Percentiles rank a stretch among this genome's conserved stretches.
These are phyloP conservation scores for Leucophenga montana DNA, from an alignment of 2,888 invertebrate genomes.

Conservation along the genomic window DNA sequence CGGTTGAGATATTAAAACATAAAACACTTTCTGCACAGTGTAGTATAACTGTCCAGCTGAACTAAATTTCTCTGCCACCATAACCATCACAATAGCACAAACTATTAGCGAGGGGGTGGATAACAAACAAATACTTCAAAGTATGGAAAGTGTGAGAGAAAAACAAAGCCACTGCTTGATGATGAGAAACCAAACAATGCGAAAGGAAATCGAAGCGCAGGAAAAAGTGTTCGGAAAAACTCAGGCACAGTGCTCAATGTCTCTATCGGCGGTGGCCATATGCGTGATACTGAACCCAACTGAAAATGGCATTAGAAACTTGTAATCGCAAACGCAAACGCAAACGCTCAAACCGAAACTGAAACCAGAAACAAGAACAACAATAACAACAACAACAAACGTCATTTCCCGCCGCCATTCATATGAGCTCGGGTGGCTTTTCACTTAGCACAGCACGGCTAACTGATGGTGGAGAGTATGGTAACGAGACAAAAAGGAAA, in stretches of 20 bases:
- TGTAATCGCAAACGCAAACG: conserved; percentile 51
- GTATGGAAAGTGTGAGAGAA: too few relatives aligned
- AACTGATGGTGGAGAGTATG: neutral
- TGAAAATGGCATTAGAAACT: conserved; percentile 60
- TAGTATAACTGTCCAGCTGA: too few relatives aligned
- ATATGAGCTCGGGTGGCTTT: conserved; percentile 55
- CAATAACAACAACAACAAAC: neutral
- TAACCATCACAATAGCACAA: too few relatives aligned
- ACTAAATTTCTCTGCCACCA: too few relatives aligned
- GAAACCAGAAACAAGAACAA: too few relatives aligned
- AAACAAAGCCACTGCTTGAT: too few relatives aligned
- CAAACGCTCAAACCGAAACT: neutral
- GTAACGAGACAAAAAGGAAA: conserved; percentile 5
- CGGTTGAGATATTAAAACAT: too few relatives aligned
- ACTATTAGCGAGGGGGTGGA: too few relatives aligned
- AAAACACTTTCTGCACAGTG: too few relatives aligned
- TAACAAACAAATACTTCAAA: too few relatives aligned
- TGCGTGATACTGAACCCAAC: conserved; percentile 48
- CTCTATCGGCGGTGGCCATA: conserved; percentile 48
- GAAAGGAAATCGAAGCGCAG: too few relatives aligned
- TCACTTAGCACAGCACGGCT: conserved; percentile 36
- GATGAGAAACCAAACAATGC: too few relatives aligned
- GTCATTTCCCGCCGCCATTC: conserved; percentile 32
- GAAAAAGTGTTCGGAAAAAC: conserved; percentile 1
- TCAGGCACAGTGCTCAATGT: neutral